Evolutionary conservation across 2,797 vertebrate genomes (phyloP).

Genomic region (Echiichthys vipera): DNA sequence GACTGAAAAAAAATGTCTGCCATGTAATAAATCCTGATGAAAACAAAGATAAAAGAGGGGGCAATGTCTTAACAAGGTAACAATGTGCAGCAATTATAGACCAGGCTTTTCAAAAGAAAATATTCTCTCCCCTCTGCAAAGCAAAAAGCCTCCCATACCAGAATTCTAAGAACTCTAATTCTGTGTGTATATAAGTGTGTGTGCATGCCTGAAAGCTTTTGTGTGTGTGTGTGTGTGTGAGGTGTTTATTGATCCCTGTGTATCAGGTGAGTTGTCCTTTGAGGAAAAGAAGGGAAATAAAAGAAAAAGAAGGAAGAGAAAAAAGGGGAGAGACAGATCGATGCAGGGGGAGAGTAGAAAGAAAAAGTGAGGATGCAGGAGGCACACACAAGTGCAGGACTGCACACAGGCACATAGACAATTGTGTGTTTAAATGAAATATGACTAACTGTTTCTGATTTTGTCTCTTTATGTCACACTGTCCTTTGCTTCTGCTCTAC

Average conservation of each 20-base stretch:
- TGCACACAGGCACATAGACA: conserved; percentile 54
- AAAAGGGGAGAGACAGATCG: conserved; percentile 45
- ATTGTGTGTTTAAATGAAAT: conserved; percentile 79
- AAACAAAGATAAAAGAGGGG: conserved; percentile 59
- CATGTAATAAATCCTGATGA: conserved; percentile 62
- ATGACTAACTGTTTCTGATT: conserved; percentile 75
- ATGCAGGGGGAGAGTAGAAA: conserved; percentile 50
- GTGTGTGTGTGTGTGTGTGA: neutral
- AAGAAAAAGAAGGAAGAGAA: conserved; percentile 58
- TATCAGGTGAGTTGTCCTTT: conserved; percentile 66
- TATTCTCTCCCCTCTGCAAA: conserved; percentile 44
- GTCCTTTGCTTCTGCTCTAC: conserved; percentile 26
- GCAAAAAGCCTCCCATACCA: conserved; percentile 29
- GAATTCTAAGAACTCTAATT: conserved; percentile 48
- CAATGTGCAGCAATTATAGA: conserved; percentile 58
- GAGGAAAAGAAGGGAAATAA: conserved; percentile 62
- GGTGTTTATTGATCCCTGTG: conserved; percentile 50
- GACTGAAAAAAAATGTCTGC: conserved; percentile 41
- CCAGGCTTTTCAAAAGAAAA: conserved; percentile 63
- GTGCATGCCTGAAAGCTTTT: neutral
- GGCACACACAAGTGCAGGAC: conserved; percentile 1
- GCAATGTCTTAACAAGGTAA: conserved; percentile 56
- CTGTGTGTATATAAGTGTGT: neutral
- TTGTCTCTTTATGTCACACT: conserved; percentile 51
- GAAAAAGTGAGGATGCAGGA: conserved; percentile 35